Evolutionary conservation across 2,113 vertebrate species (phyloP), one percentile per base, ranked within the genome.

Genomic region (Sylvietta virens): DNA sequence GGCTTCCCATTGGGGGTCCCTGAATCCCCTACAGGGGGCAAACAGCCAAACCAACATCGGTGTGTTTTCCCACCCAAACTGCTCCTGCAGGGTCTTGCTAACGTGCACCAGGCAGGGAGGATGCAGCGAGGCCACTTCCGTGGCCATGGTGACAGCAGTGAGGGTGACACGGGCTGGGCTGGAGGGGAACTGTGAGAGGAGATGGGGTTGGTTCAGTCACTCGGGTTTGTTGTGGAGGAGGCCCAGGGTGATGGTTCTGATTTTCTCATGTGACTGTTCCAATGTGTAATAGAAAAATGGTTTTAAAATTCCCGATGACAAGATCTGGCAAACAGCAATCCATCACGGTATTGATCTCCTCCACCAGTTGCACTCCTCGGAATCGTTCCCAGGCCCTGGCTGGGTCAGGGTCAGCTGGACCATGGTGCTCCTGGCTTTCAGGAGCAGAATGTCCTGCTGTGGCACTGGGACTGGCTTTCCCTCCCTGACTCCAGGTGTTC

Each of bases 361-460:
- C 42, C 61, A 40, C 50, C 35, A 5, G 37, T 5, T 79, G 86
- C 26, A 0, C 31, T 71, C 39, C 74, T 76, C 2, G 4, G 10
- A 64, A 15, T 30, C 45, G 5, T 51, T 81, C 66, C 76, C 5
- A 0, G 5, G 71, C 22, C 7, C 54, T 45, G 14, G 11, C 62
- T 64, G 48, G 67, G 61, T 5, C 21, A 33, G 57, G 37, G 37
- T 45, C 11, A 35, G 53, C 76, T 11, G 62, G 30, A 5, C 35
- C 2, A 0, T 0, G 57, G 19, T 15, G 42, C 9, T 54, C 10
- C 10, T 12, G 53, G 31, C 28, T 5, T n/a, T 40, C 17, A 9
- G 66, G 66, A 50, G 44, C n/a, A 22, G 47, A 5, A 26, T 9
- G 11, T 24, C 57, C 62, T n/a, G 50, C 45, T 10, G 3, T 4